phyloP scores from a whole-genome alignment of 2,113 vertebrate genomes.

The Toxostoma redivivum region DNA sequence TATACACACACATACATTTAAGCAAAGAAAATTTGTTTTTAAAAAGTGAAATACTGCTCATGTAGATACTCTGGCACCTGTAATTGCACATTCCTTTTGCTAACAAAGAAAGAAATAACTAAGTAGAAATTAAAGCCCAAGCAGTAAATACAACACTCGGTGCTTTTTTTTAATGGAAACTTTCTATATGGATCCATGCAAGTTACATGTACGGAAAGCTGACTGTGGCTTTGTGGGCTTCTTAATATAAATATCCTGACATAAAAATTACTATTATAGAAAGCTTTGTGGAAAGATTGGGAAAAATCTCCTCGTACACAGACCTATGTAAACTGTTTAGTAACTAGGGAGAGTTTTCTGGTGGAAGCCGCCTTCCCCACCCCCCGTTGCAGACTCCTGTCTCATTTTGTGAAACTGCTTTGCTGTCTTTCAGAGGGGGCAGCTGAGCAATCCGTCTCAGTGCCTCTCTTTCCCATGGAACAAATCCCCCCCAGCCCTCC shows the following conservation, averaged over 20 bases:
- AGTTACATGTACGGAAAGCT: slow-evolving; percentile 14
- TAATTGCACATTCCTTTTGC: neutral
- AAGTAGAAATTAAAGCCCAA: neutral
- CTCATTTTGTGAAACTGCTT: neutral
- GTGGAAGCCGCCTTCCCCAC: neutral
- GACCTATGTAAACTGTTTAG: slow-evolving; percentile 20
- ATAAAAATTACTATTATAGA: slow-evolving; percentile 52
- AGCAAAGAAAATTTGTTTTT: neutral
- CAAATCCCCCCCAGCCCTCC: slow-evolving; percentile 13
- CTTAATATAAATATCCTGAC: slow-evolving; percentile 50
- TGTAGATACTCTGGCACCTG: neutral
- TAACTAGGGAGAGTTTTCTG: neutral
- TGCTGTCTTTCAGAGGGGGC: neutral
- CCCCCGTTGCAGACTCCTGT: neutral
- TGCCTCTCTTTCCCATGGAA: slow-evolving; percentile 45
- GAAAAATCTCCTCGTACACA: slow-evolving; percentile 1
- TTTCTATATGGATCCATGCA: neutral
- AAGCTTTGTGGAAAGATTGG: neutral
- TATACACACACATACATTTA: neutral
- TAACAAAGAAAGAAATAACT: neutral
- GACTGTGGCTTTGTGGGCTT: slow-evolving; percentile 34
- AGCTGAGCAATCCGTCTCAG: slow-evolving; percentile 39
- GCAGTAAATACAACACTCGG: neutral
- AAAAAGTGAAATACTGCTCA: neutral
- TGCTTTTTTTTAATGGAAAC: neutral